These are phyloP conservation scores for Oriolus oriolus DNA, from an alignment of 2,113 vertebrate species.

Conservation along the genomic window DNA sequence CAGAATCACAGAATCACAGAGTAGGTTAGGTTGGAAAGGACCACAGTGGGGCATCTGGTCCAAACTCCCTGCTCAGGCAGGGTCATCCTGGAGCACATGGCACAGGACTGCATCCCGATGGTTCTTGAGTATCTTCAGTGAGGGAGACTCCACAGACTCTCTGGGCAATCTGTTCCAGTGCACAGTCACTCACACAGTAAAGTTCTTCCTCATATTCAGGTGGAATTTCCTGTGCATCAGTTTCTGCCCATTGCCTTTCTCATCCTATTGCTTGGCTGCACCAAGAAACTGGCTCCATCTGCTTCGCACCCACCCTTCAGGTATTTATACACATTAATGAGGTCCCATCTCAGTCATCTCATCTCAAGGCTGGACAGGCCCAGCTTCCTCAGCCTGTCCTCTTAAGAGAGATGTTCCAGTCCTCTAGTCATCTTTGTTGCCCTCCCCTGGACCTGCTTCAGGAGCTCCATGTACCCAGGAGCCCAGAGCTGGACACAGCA, in stretches of 20 bases:
- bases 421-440: rapidly evolving
- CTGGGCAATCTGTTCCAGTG: background rate
- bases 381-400: background rate
- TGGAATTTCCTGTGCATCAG: background rate
- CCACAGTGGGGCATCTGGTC: background rate
- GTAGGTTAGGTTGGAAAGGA: background rate
- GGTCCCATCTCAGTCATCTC: background rate
- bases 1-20: background rate
- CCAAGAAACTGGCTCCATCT: background rate
- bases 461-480: background rate
- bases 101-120: background rate
- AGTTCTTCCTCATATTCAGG: background rate
- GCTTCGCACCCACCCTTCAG: background rate
- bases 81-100: background rate
- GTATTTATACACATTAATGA: background rate
- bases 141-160: background rate
- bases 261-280: background rate
- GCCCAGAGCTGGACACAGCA: background rate
- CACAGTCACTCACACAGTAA: rapidly evolving
- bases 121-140: background rate
- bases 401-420: background rate
- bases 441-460: background rate
- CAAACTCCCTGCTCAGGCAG: background rate
- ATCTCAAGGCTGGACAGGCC: background rate
- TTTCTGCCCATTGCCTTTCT: background rate